These are phyloP conservation scores for Laothoe populi DNA, from an alignment of 2,888 invertebrate genomes.

Conservation along the genomic window DNA sequence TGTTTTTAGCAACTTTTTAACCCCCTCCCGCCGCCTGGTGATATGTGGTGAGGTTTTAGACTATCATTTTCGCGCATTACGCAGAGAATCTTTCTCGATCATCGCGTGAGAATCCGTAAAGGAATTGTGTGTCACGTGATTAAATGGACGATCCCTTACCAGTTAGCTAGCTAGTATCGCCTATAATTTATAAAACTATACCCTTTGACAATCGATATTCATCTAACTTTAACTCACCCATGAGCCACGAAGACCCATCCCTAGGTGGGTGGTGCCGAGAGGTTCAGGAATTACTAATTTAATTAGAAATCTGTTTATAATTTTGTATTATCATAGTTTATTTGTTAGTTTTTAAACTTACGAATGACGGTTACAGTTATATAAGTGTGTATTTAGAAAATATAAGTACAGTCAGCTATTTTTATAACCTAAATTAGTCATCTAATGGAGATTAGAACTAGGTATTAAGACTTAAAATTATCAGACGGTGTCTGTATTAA, in stretches of 20 bases:
- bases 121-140: too few relatives aligned
- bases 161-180: too few relatives aligned
- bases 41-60: too few relatives aligned
- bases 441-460: conserved; percentile 56
- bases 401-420: conserved; percentile 54
- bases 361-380: conserved; percentile 37
- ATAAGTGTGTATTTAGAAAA: conserved; percentile 35
- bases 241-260: too few relatives aligned
- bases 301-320: conserved; percentile 47
- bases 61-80: too few relatives aligned
- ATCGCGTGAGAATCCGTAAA: too few relatives aligned
- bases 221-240: too few relatives aligned
- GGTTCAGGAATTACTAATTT: conserved; percentile 39
- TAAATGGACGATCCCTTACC: too few relatives aligned
- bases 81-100: too few relatives aligned
- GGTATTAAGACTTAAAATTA: conserved; percentile 58
- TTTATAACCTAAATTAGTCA: conserved; percentile 74
- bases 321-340: conserved; percentile 45
- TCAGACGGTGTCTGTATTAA: conserved; percentile 59
- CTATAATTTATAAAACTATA: too few relatives aligned
- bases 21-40: too few relatives aligned
- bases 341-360: conserved; percentile 37
- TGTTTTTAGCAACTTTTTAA: too few relatives aligned
- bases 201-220: background rate
- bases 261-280: conserved; percentile 56